These are phyloP conservation scores for Myiopsitta monachus DNA, from an alignment of 2,113 vertebrate genomes.

Conservation along the genomic window DNA sequence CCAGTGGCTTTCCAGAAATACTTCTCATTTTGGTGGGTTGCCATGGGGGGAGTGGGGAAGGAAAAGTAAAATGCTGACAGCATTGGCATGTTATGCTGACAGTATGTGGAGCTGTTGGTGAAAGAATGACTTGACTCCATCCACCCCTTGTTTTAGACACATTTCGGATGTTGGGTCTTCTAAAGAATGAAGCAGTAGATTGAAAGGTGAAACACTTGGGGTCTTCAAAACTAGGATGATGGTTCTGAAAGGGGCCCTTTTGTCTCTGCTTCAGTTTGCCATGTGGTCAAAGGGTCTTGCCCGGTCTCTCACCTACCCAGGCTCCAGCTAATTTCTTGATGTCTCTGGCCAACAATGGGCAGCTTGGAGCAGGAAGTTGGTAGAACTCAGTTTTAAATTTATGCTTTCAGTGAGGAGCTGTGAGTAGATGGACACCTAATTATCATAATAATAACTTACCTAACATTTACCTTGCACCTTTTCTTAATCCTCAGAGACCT, in stretches of 20 bases:
- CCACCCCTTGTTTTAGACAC: not conserved
- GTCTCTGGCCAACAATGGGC: not conserved
- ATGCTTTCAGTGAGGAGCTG: not conserved
- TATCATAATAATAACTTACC: not conserved
- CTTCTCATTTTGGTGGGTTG: not conserved
- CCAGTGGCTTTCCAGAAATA: not conserved
- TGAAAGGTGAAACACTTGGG: not conserved
- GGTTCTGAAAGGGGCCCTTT: not conserved
- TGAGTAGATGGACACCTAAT: not conserved
- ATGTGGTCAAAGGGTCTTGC: not conserved
- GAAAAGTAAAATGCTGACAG: not conserved
- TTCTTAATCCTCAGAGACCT: slow-evolving; percentile 7
- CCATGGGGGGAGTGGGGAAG: not conserved
- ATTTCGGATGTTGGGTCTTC: not conserved
- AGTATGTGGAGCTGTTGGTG: not conserved
- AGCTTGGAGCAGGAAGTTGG: not conserved
- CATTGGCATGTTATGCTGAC: not conserved
- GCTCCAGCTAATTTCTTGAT: not conserved
- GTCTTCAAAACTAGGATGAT: not conserved
- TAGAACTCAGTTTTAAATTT: not conserved
- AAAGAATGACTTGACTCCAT: not conserved
- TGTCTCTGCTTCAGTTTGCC: not conserved
- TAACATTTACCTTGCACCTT: slow-evolving; percentile 20
- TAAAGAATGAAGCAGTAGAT: not conserved
- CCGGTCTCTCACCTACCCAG: not conserved